Conservation (phyloP, 1,140 invertebrate genomes). For the Scaptomyza hsui region DNA sequence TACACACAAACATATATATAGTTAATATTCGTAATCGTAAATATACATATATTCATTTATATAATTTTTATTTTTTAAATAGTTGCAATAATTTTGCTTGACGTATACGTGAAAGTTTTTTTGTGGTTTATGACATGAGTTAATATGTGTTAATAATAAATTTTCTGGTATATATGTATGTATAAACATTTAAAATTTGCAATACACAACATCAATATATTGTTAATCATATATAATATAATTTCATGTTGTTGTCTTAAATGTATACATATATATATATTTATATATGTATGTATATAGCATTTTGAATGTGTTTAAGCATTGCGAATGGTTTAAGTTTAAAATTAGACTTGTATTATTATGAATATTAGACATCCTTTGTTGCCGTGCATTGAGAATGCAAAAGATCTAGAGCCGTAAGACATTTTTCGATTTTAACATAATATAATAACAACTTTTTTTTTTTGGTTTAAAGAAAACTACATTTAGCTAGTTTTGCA, state of each 20-base stretch:
- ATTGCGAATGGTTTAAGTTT: slow-evolving; percentile 40
- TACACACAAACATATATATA: slow-evolving; percentile 63
- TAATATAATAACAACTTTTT: slow-evolving; percentile 12
- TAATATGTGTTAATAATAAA: slow-evolving; percentile 52
- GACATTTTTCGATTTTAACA: not conserved
- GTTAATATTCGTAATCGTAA: slow-evolving; percentile 55
- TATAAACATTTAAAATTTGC: slow-evolving; percentile 81
- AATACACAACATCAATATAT: slow-evolving; percentile 82
- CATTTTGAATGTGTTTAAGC: slow-evolving; percentile 58
- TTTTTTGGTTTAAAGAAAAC: slow-evolving; percentile 12
- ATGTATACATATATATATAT: too few relatives aligned
- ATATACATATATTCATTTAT: slow-evolving; percentile 43
- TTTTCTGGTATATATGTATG: slow-evolving; percentile 61
- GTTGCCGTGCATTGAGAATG: not conserved
- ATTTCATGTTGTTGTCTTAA: slow-evolving; percentile 40
- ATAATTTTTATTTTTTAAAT: slow-evolving; percentile 52
- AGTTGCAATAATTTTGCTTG: slow-evolving; percentile 72
- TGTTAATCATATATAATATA: slow-evolving; percentile 74
- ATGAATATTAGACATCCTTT: slow-evolving; percentile 3
- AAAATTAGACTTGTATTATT: not conserved
- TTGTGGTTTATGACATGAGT: slow-evolving; percentile 55
- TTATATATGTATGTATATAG: slow-evolving; percentile 42
- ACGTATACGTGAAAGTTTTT: slow-evolving; percentile 77
- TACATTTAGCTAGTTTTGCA: slow-evolving; percentile 35
- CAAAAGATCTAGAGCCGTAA: not conserved